phyloP scores from a whole-genome alignment of 2,888 invertebrate genomes.

The Aleiodes alternator region DNA sequence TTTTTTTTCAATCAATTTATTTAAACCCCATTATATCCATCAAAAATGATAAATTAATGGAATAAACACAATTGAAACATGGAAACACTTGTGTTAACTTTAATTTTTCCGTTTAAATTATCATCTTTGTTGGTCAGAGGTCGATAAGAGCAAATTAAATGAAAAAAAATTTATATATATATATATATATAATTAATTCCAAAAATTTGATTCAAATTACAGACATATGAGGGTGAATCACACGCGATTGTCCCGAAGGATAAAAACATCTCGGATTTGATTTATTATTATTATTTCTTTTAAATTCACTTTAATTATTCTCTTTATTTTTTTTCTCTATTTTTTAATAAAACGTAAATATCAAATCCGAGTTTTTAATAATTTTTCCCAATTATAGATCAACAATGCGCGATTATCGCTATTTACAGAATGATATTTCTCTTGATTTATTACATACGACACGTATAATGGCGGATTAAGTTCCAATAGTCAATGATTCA shows the following conservation, averaged over 20 bases:
- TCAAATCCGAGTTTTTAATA: background rate
- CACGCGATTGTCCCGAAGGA: slow-evolving; percentile 24
- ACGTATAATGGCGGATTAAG: slow-evolving; percentile 20
- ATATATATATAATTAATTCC: background rate
- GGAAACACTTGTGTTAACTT: background rate
- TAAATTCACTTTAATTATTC: background rate
- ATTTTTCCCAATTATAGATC: slow-evolving; percentile 37
- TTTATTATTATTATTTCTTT: too few species aligned
- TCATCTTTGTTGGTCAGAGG: background rate
- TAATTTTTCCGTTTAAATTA: background rate
- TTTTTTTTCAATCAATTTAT: slow-evolving; percentile 3
- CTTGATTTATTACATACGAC: slow-evolving; percentile 35
- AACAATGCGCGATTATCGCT: slow-evolving; percentile 51
- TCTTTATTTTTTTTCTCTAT: slow-evolving; percentile 11
- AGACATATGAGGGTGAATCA: slow-evolving; percentile 15
- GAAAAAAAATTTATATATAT: too few species aligned
- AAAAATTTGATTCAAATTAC: slow-evolving; percentile 17
- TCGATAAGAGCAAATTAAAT: slow-evolving; percentile 7
- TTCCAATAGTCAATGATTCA: slow-evolving; percentile 14
- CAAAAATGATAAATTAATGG: slow-evolving; percentile 11
- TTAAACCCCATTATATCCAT: background rate
- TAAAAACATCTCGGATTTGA: slow-evolving; percentile 11
- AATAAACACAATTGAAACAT: background rate
- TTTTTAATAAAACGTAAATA: slow-evolving; percentile 10
- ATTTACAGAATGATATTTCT: slow-evolving; percentile 51